Evolutionary conservation across 2,113 vertebrate genomes (phyloP).

Genomic region (Amblyornis subalaris): DNA sequence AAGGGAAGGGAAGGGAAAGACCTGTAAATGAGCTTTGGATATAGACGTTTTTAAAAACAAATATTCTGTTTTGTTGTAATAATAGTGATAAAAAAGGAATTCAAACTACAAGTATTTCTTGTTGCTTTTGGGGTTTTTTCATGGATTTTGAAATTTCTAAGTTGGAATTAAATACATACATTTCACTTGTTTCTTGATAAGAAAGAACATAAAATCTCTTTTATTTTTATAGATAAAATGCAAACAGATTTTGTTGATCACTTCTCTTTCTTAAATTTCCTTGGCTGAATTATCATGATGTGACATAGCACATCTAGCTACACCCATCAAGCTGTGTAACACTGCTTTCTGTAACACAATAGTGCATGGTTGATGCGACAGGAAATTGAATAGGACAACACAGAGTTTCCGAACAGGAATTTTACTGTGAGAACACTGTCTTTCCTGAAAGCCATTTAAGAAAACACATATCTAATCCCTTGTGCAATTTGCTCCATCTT

Average conservation of each 20-base stretch:
- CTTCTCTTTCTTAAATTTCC: background rate
- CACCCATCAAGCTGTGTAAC: background rate
- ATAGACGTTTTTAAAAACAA: background rate
- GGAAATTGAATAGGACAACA: background rate
- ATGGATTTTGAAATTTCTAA: background rate
- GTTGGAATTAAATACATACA: background rate
- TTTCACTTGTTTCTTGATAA: background rate
- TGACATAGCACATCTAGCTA: background rate
- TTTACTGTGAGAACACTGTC: background rate
- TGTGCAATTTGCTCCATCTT: background rate
- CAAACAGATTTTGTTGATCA: background rate
- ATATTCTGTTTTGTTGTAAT: background rate
- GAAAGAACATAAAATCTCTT: background rate
- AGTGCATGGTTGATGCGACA: background rate
- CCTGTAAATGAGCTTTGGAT: background rate
- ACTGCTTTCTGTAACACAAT: background rate
- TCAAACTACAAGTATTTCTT: background rate
- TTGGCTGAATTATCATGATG: background rate
- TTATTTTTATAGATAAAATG: background rate
- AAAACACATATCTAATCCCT: background rate
- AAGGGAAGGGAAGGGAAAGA: background rate
- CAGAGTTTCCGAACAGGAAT: background rate
- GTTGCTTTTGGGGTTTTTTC: background rate
- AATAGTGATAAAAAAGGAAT: background rate
- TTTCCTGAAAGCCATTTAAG: background rate